Base-by-base conservation (phyloP, 1,140 invertebrate species). In the Drosophila grimshawi region DNA sequence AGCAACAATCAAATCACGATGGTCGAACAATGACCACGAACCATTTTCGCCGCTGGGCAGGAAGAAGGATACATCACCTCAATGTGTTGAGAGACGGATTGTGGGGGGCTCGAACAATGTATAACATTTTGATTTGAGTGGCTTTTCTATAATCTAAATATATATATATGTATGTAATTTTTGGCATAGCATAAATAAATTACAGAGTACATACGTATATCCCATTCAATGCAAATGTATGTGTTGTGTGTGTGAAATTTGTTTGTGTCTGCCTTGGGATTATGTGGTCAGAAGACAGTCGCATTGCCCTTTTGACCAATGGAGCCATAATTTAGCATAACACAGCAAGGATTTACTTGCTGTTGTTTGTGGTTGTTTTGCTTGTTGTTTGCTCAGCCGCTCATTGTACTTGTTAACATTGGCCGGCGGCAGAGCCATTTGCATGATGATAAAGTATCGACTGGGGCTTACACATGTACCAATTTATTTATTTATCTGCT, bases 361-460 rank as follows among this genome's bases (percentile, higher is more conserved):
- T 39, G 41, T 29, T 63, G 45, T 7, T 35, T 35, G 19, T 19
- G 19, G 7, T 35, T 33, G 19, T 11, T 19, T 19, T 52, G 30
- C n/a, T 32, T n/a, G 64, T 51, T 52, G 68, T 65, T 62, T 60
- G 76, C 45, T 66, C 48, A 56, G 48, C 68, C 68, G 52, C 79
- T 86, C 63, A 73, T 76, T 70, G 61, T 82, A 67, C 72, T 73
- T 86, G 73, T 78, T 86, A 81, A 61, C 60, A 71, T 59, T 61
- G 63, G 35, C 46, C 30, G 11, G 27, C 37, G 46, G 53, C 53
- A 6, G 6, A 59, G 52, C 67, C 68, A 85, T 85, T 85, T 85
- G 68, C 77, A 85, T 79, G 76, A 81, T 86, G 74, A 85, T 86
- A 78, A 76, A 86, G 82, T 86, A 81, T 76, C 82, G 64, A 81